These are phyloP conservation scores for Cromileptes altivelis DNA, from an alignment of 2,113 vertebrate species.

Conservation along the genomic window DNA sequence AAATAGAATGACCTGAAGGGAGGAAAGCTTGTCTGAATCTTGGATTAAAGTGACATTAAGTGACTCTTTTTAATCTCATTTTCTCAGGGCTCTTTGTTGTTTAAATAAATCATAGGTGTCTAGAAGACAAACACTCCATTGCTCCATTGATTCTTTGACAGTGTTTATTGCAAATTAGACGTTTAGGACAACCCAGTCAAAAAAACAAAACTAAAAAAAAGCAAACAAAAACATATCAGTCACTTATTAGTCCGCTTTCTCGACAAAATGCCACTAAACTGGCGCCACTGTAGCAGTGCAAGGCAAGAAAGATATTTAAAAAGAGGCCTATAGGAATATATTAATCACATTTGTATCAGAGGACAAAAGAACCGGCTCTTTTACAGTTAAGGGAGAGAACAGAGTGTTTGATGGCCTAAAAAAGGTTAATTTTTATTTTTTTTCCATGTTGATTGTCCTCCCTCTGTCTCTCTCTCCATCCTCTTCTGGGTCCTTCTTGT, in stretches of 20 bases:
- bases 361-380: slow-evolving; percentile 15
- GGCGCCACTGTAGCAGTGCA: slow-evolving; percentile 48
- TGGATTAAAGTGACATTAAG: slow-evolving; percentile 7
- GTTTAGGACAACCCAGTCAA: slow-evolving; percentile 64
- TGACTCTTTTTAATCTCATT: background rate
- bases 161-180: slow-evolving; percentile 85
- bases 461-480: slow-evolving; percentile 47
- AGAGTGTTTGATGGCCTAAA: slow-evolving; percentile 24
- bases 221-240: slow-evolving; percentile 26
- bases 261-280: slow-evolving; percentile 30
- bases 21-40: background rate
- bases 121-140: slow-evolving; percentile 36
- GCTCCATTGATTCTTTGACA: slow-evolving; percentile 63
- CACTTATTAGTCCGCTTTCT: slow-evolving; percentile 35
- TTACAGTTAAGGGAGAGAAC: slow-evolving; percentile 21
- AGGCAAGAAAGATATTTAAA: slow-evolving; percentile 44
- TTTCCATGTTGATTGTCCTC: slow-evolving; percentile 82
- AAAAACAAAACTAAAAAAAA: slow-evolving; percentile 15
- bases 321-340: slow-evolving; percentile 25
- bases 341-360: slow-evolving; percentile 58
- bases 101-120: slow-evolving; percentile 14
- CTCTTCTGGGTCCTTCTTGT: slow-evolving; percentile 61
- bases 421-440: slow-evolving; percentile 3
- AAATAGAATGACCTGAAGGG: slow-evolving; percentile 25
- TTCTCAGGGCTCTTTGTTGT: background rate